Percentiles rank a stretch among this genome's conserved stretches.
These are phyloP conservation scores for Chelon labrosus DNA, from an alignment of 2,797 vertebrate genomes.

Conservation along the genomic window DNA sequence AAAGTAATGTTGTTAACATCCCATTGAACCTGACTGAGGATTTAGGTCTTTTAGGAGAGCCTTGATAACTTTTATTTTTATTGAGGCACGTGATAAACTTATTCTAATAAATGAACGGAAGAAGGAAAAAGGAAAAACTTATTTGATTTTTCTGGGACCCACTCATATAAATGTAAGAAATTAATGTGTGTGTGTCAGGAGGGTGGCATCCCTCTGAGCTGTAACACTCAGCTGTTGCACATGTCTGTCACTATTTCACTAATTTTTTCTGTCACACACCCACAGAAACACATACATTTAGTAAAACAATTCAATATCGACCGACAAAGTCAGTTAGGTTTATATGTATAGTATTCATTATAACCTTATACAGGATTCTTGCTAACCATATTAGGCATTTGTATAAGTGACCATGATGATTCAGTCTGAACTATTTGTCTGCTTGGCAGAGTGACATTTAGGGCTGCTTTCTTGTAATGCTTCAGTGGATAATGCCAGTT, in stretches of 20 bases:
- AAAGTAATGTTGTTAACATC: constrained; percentile 4
- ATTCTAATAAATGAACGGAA: too few relatives aligned
- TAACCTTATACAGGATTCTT: neutral
- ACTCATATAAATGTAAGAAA: too few relatives aligned
- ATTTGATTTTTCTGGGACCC: too few relatives aligned
- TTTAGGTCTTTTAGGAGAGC: neutral
- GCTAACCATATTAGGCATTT: constrained; percentile 1
- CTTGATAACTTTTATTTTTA: too few relatives aligned
- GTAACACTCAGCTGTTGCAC: constrained; percentile 69
- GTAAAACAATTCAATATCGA: neutral
- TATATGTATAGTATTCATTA: neutral
- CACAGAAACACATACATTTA: constrained; percentile 7
- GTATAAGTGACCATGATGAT: constrained; percentile 5
- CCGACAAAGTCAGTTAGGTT: neutral
- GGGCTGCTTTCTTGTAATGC: constrained; percentile 4
- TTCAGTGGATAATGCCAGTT: constrained; percentile 28
- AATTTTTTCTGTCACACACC: constrained; percentile 20
- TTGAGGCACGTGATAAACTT: too few relatives aligned
- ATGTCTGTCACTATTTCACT: constrained; percentile 68
- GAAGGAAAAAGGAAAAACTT: too few relatives aligned
- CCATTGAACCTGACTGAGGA: neutral
- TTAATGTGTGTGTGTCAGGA: neutral
- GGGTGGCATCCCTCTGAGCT: constrained; percentile 10
- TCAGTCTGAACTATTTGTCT: constrained; percentile 14
- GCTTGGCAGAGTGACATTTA: constrained; percentile 7